Evolutionary conservation across 2,113 vertebrate genomes (phyloP).

Genomic region (Corythoichthys haematopterus): DNA sequence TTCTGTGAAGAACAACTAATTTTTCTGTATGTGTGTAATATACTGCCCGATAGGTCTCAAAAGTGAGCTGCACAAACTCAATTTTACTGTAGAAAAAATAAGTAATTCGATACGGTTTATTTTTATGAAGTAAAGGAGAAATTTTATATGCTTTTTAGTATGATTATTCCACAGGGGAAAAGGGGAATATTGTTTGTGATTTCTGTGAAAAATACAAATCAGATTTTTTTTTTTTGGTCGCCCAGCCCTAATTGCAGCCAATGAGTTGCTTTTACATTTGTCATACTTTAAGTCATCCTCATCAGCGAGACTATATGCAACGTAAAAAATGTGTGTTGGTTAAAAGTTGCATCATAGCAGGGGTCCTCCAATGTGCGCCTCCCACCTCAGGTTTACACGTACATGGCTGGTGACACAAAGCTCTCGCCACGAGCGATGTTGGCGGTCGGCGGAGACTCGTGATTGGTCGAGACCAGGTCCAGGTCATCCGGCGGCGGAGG

Average conservation of each 20-base stretch:
- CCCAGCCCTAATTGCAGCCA: not conserved
- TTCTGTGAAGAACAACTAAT: no score
- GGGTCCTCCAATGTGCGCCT: not conserved
- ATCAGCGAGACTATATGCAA: not conserved
- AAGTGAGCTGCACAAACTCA: no score
- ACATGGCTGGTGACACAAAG: conserved; percentile 71
- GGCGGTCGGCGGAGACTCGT: conserved; percentile 19
- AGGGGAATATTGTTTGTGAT: no score
- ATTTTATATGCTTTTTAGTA: no score
- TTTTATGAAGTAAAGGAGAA: no score
- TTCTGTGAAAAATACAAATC: no score
- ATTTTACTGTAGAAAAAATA: no score
- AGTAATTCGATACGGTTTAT: no score
- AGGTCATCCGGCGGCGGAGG: conserved; percentile 38
- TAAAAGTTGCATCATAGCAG: not conserved
- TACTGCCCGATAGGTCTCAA: no score
- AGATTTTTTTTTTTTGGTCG: not conserved
- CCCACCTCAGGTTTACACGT: conserved; percentile 52
- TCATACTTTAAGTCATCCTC: not conserved
- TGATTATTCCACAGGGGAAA: no score
- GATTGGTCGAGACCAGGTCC: conserved; percentile 40
- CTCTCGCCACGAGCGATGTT: conserved; percentile 64
- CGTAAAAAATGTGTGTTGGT: not conserved
- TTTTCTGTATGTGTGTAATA: no score
- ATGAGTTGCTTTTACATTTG: not conserved